Evolutionary conservation across 2,888 invertebrate genomes (phyloP), one percentile per base, ranked within the genome.

Genomic region (Empis stercorea): DNA sequence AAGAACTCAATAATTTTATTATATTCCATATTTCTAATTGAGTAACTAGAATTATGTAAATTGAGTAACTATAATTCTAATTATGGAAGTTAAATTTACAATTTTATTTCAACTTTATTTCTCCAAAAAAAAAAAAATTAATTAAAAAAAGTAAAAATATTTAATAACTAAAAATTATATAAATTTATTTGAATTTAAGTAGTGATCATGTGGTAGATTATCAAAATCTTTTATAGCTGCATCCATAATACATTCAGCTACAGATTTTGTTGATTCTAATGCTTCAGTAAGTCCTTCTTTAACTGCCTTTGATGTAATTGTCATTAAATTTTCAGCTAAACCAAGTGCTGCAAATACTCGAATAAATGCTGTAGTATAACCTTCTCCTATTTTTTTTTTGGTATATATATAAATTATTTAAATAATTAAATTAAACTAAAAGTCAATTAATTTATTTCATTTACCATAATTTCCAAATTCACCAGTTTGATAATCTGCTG

Each of bases 401-500:
- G n/a, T n/a, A n/a, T n/a, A n/a, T n/a, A n/a, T n/a, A n/a, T n/a
- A n/a, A n/a, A n/a, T n/a, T n/a, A n/a, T n/a, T n/a, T n/a, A n/a
- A n/a, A n/a, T 16, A 11, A 40, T 10, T 20, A 30, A n/a, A 36
- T 36, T 14, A 5, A 20, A 20, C 20, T 20, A 20, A 5, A n/a
- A n/a, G n/a, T n/a, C n/a, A 20, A 20, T 30, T 1, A 43, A 17
- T 13, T 10, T 11, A 11, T 27, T 30, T 4, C 11, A 1, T 49
- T 52, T 66, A 69, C 78, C 79, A 57, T 88, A 88, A 40, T 76
- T 75, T 3, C 88, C 88, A 54, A 75, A 88, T 66, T 89, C 88
- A 10, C 84, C 82, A n/a, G 78, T 79, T 59, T 85, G 84, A 67
- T 85, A 88, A 59, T 89, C 88, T 69, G 80, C 79, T 0, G 87